Conservation (phyloP, 2,888 invertebrate species). For the Melieria omissa region DNA sequence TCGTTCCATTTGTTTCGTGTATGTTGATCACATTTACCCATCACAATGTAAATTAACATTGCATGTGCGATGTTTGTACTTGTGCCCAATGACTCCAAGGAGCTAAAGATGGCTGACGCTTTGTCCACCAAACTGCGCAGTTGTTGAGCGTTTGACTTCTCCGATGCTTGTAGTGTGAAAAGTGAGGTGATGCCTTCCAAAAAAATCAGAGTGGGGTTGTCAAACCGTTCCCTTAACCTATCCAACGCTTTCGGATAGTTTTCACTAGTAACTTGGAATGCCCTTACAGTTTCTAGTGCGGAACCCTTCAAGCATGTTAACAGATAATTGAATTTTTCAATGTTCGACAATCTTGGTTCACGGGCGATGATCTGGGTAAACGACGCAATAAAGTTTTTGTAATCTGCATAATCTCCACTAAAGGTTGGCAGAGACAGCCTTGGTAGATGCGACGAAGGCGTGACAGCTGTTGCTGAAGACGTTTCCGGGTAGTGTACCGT, state of each 20-base stretch:
- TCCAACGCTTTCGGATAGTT: slow-evolving; percentile 1
- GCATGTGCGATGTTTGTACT: slow-evolving; percentile 13
- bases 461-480: not conserved
- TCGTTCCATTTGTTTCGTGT: slow-evolving; percentile 18
- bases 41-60: slow-evolving; percentile 19
- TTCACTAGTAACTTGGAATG: slow-evolving; percentile 3
- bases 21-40: slow-evolving; percentile 14
- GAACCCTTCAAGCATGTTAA: slow-evolving; percentile 7
- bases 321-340: slow-evolving; percentile 36
- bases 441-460: slow-evolving; percentile 9
- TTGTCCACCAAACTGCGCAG: slow-evolving; percentile 12
- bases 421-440: slow-evolving; percentile 21
- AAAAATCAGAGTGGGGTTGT: slow-evolving; percentile 11
- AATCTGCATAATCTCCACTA: slow-evolving; percentile 35
- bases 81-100: slow-evolving; percentile 17
- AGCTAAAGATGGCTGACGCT: slow-evolving; percentile 16
- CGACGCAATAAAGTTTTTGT: slow-evolving; percentile 35
- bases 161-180: not conserved
- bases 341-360: slow-evolving; percentile 27
- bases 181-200: not conserved
- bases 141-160: not conserved
- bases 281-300: not conserved
- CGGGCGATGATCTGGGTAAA: slow-evolving; percentile 32
- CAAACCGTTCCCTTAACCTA: not conserved
- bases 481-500: too few species aligned